A percentile compares a stretch with the other conserved stretches of the same genome.
phyloP scores from a whole-genome alignment of 2,888 invertebrate genomes.

The Microplitis manilae region DNA sequence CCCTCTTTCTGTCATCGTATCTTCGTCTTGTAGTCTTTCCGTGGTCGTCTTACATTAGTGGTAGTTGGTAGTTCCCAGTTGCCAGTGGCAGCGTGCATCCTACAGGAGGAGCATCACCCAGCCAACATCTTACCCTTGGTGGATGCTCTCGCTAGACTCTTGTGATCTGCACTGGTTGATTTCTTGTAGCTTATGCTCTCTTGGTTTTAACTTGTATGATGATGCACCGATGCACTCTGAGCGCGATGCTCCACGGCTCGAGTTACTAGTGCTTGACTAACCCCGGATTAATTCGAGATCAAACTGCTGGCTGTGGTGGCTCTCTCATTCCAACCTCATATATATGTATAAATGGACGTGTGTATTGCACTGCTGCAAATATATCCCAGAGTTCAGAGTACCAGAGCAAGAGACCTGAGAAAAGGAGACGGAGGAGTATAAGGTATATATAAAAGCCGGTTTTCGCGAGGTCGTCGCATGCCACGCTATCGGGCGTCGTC shows the following conservation, averaged over 20 bases:
- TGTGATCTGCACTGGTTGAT: too few species aligned
- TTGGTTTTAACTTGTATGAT: background rate
- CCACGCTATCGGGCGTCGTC: constrained; percentile 55
- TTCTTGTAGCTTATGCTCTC: too few species aligned
- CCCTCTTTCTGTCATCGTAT: constrained; percentile 23
- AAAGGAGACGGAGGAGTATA: constrained; percentile 4
- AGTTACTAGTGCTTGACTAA: constrained; percentile 44
- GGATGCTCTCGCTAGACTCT: too few species aligned
- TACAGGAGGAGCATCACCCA: too few species aligned
- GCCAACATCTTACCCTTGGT: too few species aligned
- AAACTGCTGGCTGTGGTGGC: constrained; percentile 53
- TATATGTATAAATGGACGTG: background rate
- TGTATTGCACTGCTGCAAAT: background rate
- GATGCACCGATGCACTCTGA: background rate
- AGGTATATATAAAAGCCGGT: constrained; percentile 38
- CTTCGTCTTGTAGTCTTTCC: constrained; percentile 1
- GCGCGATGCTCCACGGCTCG: constrained; percentile 40
- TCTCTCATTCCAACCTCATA: background rate
- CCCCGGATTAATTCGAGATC: constrained; percentile 67
- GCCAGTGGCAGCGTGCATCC: too few species aligned
- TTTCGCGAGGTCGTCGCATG: constrained; percentile 52
- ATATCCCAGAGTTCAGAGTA: background rate
- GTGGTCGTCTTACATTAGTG: background rate
- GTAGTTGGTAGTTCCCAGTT: too few species aligned
- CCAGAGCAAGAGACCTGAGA: background rate